Evolutionary conservation across 1,140 invertebrate genomes (phyloP), one percentile per base, ranked within the genome.

Genomic region (Drosophila neocordata): DNA sequence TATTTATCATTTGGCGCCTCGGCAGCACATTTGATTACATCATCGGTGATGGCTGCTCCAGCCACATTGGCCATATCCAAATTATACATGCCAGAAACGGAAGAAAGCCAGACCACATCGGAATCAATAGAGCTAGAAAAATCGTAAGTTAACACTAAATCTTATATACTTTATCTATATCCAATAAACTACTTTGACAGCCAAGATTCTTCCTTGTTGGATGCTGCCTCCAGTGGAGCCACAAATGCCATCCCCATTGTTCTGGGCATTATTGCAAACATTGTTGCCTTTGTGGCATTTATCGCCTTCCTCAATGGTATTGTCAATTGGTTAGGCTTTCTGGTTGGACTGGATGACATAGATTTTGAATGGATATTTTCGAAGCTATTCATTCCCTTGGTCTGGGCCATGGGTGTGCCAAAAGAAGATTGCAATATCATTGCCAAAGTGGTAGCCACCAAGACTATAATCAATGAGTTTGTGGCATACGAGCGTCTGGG

Each of bases 1-100:
- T 99, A 99, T 89, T 96, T 99, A 37, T 94, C 93, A 13, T 98
- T 98, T 90, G 98, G 98, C 1, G 97, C 98, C 4, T 94, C 96
- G 67, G 94, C 97, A 1, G 93, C 95, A 0, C 95, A 97, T 92
- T 91, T 97, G 15, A 94, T 99, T 53, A 97, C 97, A 0, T 97
- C 98, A 0, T 97, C 96, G 51, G 95, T 99, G 0, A 99, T 99
- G 98, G 97, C 97, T 0, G 98, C 98, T 0, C 97, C 98, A 0
- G 97, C 97, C 22, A 95, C 98, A 0, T 92, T 99, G 4, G 96
- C 96, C 77, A 96, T 95, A 66, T 94, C 97, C 1, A 99, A 99
- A 92, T 92, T 99, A 5, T 94, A 98, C 75, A 96, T 97, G 92
- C 98, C 98, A 0, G 98, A 99, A 93, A 96, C 95, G 0, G 95